Evolutionary conservation across 2,113 vertebrate genomes (phyloP), one percentile per base, ranked within the genome.

Genomic region (Okapia johnstoni): DNA sequence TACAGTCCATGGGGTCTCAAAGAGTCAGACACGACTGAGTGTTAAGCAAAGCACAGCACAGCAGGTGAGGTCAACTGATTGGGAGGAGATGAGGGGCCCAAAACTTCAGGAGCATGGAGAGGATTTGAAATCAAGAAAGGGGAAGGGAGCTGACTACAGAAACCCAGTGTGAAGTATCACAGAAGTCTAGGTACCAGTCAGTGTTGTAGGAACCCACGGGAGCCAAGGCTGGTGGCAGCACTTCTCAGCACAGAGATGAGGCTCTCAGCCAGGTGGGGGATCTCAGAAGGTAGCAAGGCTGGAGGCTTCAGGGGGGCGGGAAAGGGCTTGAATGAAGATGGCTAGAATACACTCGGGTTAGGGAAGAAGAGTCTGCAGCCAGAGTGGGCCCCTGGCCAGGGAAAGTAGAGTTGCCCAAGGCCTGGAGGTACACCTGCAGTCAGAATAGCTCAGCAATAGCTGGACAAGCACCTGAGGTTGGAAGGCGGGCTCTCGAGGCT

Each of bases 371-470:
- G 61, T n/a, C 66, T 40, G 5, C 4, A 4, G 14, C 10, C 52
- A 1, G 30, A 70, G 86, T 30, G 30, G 61, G 14, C 55, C 55
- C 10, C 46, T 7, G 33, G 43, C 36, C 50, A 8, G 55, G 66
- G 25, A 19, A 58, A 14, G 33, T 1, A 5, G 46, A 33, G 33
- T 14, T 9, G 2, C 30, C 1, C 5, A 2, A 48, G 46, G 26
- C 89, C 60, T 7, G n/a, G 60, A 26, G 36, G 19, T 10, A 9
- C 58, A 6, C 23, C 43, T n/a, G 55, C 2, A 16, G 19, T 21
- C 66, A 8, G 60, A 17, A 57, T 19, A 21, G 28, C 57, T 33
- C 21, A 58, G 46, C n/a, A 2, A 11, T 15, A 21, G 23, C 1
- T 9, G 15, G 60, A 33, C 26, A 26, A 54, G 54, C 77, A 13